A percentile compares a stretch with the other conserved stretches of the same genome.
phyloP scores from a whole-genome alignment of 2,888 invertebrate species.

The Callimorpha dominula region DNA sequence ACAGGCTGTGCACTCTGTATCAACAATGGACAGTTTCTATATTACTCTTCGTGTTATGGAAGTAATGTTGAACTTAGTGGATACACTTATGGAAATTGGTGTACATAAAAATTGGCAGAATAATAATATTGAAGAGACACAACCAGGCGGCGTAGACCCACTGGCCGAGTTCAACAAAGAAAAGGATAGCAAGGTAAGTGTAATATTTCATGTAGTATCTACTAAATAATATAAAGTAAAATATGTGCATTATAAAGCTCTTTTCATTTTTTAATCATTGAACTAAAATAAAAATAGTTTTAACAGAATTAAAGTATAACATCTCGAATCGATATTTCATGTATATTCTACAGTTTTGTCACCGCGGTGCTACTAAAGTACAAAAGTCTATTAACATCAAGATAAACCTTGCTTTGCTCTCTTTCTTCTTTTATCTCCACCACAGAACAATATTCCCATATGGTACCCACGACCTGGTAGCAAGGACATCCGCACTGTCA shows the following conservation, averaged over 20 bases:
- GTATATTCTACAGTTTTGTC: too few species aligned
- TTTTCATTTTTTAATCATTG: not conserved
- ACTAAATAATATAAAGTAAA: not conserved
- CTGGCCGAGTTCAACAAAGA: conserved; percentile 75
- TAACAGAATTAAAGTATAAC: too few species aligned
- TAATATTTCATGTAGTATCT: not conserved
- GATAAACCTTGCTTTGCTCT: too few species aligned
- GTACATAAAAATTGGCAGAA: conserved; percentile 89
- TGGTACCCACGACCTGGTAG: too few species aligned
- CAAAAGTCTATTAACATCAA: too few species aligned
- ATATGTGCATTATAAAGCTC: not conserved
- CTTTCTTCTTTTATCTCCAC: too few species aligned
- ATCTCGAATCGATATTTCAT: too few species aligned
- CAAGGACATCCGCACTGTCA: too few species aligned
- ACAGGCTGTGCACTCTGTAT: conserved; percentile 95
- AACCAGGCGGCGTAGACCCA: conserved; percentile 72
- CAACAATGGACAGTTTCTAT: conserved; percentile 93
- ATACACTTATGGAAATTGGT: conserved; percentile 96
- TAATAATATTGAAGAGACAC: conserved; percentile 72
- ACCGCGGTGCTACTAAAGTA: too few species aligned
- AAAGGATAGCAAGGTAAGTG: conserved; percentile 75
- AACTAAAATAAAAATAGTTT: too few species aligned
- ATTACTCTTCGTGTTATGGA: conserved; percentile 97
- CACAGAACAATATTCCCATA: too few species aligned
- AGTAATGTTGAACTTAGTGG: conserved; percentile 96